Evolutionary conservation across 2,888 invertebrate genomes (phyloP).

Genomic region (Resseliella maxima): DNA sequence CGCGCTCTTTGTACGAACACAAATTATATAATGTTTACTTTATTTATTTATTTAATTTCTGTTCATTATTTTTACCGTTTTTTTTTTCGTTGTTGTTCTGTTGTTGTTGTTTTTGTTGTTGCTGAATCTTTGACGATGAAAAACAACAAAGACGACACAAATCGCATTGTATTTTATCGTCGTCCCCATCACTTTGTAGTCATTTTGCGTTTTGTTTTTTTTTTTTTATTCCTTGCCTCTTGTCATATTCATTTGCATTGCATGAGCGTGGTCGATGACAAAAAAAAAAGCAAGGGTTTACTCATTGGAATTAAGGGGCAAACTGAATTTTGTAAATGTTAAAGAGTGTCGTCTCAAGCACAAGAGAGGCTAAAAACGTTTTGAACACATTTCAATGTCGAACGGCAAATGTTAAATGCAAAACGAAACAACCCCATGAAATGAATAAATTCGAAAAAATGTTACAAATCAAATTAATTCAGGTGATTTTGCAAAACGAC

Average conservation of each 20-base stretch:
- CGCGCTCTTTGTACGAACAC: not conserved
- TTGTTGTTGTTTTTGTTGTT: not conserved
- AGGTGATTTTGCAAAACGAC: constrained; percentile 24
- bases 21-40: constrained; percentile 48
- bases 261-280: not conserved
- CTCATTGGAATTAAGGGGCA: not conserved
- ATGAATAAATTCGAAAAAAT: not conserved
- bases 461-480: constrained; percentile 41
- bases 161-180: constrained; percentile 6
- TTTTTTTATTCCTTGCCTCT: not conserved
- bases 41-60: constrained; percentile 51
- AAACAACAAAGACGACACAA: constrained; percentile 22
- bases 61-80: constrained; percentile 40
- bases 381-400: not conserved
- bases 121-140: not conserved
- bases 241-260: not conserved
- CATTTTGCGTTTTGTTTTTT: not conserved
- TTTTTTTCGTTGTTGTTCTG: not conserved
- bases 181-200: not conserved
- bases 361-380: not conserved
- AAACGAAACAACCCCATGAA: not conserved
- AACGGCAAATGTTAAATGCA: not conserved
- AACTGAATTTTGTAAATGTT: constrained; percentile 22
- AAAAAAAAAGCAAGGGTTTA: not conserved
- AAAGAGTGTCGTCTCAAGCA: not conserved